phyloP scores from a whole-genome alignment of 1,140 invertebrate species.

The Achroia grisella region DNA sequence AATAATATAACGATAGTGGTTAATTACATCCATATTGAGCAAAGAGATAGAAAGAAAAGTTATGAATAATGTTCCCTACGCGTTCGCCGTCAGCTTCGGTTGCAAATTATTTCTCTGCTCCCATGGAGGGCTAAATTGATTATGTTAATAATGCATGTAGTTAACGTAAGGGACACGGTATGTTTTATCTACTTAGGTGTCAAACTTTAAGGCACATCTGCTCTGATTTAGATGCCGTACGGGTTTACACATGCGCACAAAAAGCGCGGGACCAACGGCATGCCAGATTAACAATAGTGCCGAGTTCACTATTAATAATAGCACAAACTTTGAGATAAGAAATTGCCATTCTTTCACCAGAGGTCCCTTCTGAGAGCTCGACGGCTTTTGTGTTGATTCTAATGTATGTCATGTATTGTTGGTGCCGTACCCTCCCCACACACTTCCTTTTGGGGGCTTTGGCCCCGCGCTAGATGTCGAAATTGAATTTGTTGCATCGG shows the following conservation, averaged over 20 bases:
- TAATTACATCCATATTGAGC: conserved; percentile 18
- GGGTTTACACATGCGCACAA: conserved; percentile 29
- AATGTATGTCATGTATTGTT: conserved; percentile 71
- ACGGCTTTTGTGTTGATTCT: conserved; percentile 66
- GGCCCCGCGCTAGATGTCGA: conserved; percentile 35
- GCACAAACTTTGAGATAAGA: conserved; percentile 59
- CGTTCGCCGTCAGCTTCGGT: conserved; percentile 10
- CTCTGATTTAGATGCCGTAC: conserved; percentile 46
- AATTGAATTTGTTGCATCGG: conserved; percentile 60
- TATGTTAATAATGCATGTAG: conserved; percentile 40
- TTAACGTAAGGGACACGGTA: conserved; percentile 24
- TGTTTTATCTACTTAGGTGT: conserved; percentile 41
- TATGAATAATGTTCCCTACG: neutral
- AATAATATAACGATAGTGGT: conserved; percentile 3
- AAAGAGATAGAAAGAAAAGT: conserved; percentile 6
- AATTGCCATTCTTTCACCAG: conserved; percentile 67
- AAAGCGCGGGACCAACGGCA: conserved; percentile 34
- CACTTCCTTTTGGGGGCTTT: conserved; percentile 57
- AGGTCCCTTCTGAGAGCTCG: conserved; percentile 63
- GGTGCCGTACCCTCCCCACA: conserved; percentile 23
- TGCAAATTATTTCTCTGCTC: conserved; percentile 21
- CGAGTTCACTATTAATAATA: conserved; percentile 60
- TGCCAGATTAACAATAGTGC: conserved; percentile 53
- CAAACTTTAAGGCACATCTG: conserved; percentile 54
- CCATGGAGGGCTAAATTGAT: conserved; percentile 37